Evolutionary conservation across 2,113 vertebrate species (phyloP).

Genomic region (Sinosuthora webbiana): DNA sequence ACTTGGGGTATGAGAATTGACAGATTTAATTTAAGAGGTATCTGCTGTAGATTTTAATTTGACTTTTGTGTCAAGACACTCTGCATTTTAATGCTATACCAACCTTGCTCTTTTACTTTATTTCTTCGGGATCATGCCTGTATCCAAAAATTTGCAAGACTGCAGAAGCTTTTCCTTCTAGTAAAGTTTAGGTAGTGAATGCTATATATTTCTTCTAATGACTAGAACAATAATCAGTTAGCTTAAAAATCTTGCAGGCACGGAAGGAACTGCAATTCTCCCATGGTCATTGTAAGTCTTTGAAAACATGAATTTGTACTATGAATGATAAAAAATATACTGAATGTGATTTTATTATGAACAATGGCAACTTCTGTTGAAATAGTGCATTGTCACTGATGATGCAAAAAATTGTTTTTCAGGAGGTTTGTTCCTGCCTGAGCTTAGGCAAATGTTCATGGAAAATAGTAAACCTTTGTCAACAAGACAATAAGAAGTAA

Average conservation of each 20-base stretch:
- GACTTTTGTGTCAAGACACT: not conserved
- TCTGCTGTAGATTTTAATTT: not conserved
- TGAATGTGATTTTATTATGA: not conserved
- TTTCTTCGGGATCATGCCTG: not conserved
- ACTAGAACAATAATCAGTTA: not conserved
- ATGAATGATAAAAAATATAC: not conserved
- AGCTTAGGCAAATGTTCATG: slow-evolving; percentile 39
- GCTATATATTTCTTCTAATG: not conserved
- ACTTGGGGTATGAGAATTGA: not conserved
- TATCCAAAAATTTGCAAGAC: not conserved
- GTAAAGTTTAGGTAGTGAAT: not conserved
- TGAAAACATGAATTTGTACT: not conserved
- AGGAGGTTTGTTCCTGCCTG: slow-evolving; percentile 37
- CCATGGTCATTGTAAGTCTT: not conserved
- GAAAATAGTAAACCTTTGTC: slow-evolving; percentile 55
- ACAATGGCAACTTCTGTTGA: slow-evolving; percentile 38
- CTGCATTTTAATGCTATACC: not conserved
- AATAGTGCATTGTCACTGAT: slow-evolving; percentile 34
- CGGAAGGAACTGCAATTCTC: not conserved
- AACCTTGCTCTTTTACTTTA: not conserved
- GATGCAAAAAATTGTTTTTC: slow-evolving; percentile 58
- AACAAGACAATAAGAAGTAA: slow-evolving; percentile 7
- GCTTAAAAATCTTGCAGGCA: not conserved
- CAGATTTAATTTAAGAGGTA: not conserved
- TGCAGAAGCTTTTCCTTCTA: not conserved